Evolutionary conservation across 2,797 vertebrate genomes (phyloP), one percentile per base, ranked within the genome.

Genomic region (Phoebastria nigripes): DNA sequence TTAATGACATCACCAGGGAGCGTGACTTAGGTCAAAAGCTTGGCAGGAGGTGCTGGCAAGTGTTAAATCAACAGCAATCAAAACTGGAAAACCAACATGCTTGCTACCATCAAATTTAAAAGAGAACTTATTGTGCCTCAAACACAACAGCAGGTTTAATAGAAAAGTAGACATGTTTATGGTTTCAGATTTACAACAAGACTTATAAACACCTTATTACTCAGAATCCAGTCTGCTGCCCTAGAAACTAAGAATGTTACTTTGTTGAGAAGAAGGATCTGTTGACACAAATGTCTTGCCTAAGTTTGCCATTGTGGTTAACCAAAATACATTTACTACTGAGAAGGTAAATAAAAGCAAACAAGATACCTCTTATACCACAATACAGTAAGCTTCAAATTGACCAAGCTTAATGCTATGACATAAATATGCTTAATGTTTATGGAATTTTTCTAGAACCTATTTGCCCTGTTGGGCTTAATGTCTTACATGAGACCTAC

Each of bases 121-220:
- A 98, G 97, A 97, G 98, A 97, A 94, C 96, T 98, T 97, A 98
- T 94, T 98, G 97, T 98, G 92, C 94, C 93, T 95, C 94, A 93
- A 91, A 97, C 97, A 97, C 97, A 98, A 96, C 97, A 97, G 97
- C 97, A 96, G 91, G 90, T 97, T 98, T 98, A 98, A 98, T 94
- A 98, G 97, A 98, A 98, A 97, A 97, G 97, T 92, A 98, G 98
- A 97, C 98, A 97, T 97, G 97, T 98, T 98, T 98, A 98, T 98
- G 97, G 97, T 95, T 97, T 95, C 94, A 98, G 97, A 98, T 98
- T 98, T 98, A 98, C 97, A 97, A 96, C 97, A 96, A 70, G 96
- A 80, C 97, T 98, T 98, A 98, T 98, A 98, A 98, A 98, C 97
- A 98, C 96, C 97, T 98, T 98, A 98, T 98, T 98, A 98, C 97